Evolutionary conservation across 2,888 invertebrate species (phyloP).

Genomic region (Drosophila aldrichi): DNA sequence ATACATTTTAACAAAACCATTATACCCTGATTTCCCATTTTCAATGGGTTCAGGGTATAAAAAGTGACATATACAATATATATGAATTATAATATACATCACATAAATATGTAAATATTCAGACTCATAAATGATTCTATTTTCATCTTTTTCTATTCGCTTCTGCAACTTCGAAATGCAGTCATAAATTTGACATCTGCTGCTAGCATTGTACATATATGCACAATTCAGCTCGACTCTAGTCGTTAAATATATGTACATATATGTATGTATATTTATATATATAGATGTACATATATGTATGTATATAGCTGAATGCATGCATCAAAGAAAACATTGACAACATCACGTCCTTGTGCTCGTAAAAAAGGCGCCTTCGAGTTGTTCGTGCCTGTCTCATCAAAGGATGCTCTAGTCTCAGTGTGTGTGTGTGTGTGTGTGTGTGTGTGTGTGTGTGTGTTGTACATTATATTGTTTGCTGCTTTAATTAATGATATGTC

Average conservation of each 20-base stretch:
- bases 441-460: conserved; percentile 3
- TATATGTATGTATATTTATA: no score
- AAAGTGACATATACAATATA: no score
- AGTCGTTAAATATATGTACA: background rate
- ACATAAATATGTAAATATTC: background rate
- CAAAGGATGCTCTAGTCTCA: conserved; percentile 18
- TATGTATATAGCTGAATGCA: background rate
- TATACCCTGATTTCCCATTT: no score
- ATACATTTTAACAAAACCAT: no score
- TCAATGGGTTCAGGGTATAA: no score
- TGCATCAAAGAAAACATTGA: conserved; percentile 42
- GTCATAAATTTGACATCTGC: conserved; percentile 25
- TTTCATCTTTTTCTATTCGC: background rate
- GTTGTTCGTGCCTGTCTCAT: conserved; percentile 18
- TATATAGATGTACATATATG: background rate
- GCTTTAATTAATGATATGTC: conserved; percentile 67
- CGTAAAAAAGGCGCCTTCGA: conserved; percentile 38
- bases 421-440: background rate
- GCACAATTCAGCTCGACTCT: conserved; percentile 28
- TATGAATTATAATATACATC: background rate
- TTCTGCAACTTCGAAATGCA: background rate
- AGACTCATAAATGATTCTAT: background rate
- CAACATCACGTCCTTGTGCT: conserved; percentile 58
- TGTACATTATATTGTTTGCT: conserved; percentile 57
- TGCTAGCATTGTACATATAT: conserved; percentile 36